Base-by-base conservation (phyloP, 1,140 invertebrate species). In the Saccostrea echinata region DNA sequence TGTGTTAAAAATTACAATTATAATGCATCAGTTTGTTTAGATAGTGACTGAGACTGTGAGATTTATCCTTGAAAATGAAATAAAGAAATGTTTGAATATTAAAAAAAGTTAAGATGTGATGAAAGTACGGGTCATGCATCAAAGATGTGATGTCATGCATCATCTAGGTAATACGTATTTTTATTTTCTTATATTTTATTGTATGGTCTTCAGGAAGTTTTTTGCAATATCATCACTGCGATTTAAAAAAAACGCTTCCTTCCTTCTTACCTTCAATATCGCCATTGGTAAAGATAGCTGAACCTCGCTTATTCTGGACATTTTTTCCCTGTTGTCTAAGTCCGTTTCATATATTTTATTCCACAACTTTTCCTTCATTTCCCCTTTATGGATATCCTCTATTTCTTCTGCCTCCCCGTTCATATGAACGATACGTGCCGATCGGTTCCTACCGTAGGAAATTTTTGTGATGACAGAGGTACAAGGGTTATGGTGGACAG, bases 391-490 rank as follows among this genome's bases (percentile, higher is more conserved):
- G 9, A 64, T 53, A 51, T 90, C 82, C 71, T 88, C 86, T 4
- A 86, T 84, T 11, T 57, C 76, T 24, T 85, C 84, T 11, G 82
- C 55, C 9, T 84, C 57, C n/a, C 86, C 53, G 13, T 84, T 53
- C 35, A 88, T 89, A 84, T 90, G 90, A 16, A 91, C 13, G 52
- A 93, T 86, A 27, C 86, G 68, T 0, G 88, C 90, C 13, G 84
- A 57, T 51, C 84, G 71, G 3, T 33, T 71, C 27, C 24, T 76
- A 3, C 81, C 86, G 84, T 94, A 93, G 4, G 83, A 82, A 6
- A 94, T 61, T 53, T 90, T 90, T 33, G 93, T 93, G 21, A 93
- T 91, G n/a, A 90, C 88, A 30, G 91, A 92, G 8, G 93, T 94
- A 24, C 92, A 93, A 68, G 92, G 91, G 13, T 91, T 84, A 53